Evolutionary conservation across 2,888 invertebrate genomes (phyloP), one percentile per base, ranked within the genome.

Genomic region (Hymenopus coronatus): DNA sequence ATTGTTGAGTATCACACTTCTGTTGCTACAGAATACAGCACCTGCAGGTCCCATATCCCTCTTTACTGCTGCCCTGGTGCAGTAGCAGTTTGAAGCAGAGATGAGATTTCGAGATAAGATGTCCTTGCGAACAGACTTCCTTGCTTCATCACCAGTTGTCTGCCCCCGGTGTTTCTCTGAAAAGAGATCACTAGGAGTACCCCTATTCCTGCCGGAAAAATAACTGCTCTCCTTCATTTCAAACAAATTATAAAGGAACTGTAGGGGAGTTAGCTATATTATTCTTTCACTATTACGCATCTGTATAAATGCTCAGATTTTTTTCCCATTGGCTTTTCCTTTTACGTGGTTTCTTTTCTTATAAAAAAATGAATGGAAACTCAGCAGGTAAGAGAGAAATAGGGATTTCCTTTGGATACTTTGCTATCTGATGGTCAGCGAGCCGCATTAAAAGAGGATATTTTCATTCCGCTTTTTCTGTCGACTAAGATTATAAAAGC

Each of bases 71-170:
- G 8, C 25, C 54, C 54, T 25, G 54, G 20, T 70, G 54, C 54
- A 70, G 54, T 70, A 70, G 54, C 54, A 70, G 54, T 70, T 70
- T 70, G 20, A 70, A 20, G 25, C 28, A 15, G 70, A 70, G 87
- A 87, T 87, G 82, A 87, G 87, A 87, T 87, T 3, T 14, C 14
- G 8, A 87, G 87, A 87, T 87, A 87, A 87, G 87, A 87, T 85
- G 27, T 46, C 28, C n/a, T 9, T 28, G n/a, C 46, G 27, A 70
- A 70, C 54, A 70, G 54, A 70, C 54, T 40, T 20, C 82, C n/a
- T 3, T 87, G 54, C 87, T 82, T 87, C 82, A 25, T 33, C 87
- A 81, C 28, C 87, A 70, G 54, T 70, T 70, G 54, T 8, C 54
- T 70, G 6, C 54, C 54, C 20, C 54, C 4, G 54, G 81, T 87